Evolutionary conservation across 2,888 invertebrate species (phyloP).

Genomic region (Agriopis aurantiaria): DNA sequence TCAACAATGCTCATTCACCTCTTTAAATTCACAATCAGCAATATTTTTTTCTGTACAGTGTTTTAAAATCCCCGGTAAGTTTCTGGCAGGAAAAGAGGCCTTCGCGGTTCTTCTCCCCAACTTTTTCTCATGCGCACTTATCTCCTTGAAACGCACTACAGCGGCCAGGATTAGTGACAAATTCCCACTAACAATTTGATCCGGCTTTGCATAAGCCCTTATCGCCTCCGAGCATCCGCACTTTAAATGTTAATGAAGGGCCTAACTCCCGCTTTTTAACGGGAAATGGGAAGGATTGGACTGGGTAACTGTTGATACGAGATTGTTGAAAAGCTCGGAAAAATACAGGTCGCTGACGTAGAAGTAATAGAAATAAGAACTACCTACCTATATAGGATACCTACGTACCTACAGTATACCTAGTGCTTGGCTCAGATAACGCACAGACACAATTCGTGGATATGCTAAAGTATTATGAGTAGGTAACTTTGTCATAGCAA

Average conservation of each 20-base stretch:
- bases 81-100: too few species aligned
- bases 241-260: constrained; percentile 79
- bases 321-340: constrained; percentile 3
- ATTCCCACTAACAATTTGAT: constrained; percentile 73
- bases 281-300: constrained; percentile 44
- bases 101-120: too few species aligned
- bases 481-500: too few species aligned
- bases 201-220: constrained; percentile 77
- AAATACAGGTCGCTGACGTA: not conserved
- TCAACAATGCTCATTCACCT: too few species aligned
- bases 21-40: too few species aligned
- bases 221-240: constrained; percentile 69
- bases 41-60: too few species aligned
- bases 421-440: not conserved
- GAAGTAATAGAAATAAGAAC: not conserved
- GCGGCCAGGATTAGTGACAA: constrained; percentile 40
- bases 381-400: too few species aligned
- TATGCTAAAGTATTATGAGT: too few species aligned
- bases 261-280: constrained; percentile 50
- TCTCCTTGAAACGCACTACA: constrained; percentile 13
- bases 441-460: not conserved
- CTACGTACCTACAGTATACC: too few species aligned
- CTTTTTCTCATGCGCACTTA: constrained; percentile 14
- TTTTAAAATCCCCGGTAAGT: too few species aligned
- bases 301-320: constrained; percentile 38